Percentiles rank a stretch among this genome's conserved stretches.
phyloP scores from a whole-genome alignment of 2,113 vertebrate species.

The Stictonetta naevosa region DNA sequence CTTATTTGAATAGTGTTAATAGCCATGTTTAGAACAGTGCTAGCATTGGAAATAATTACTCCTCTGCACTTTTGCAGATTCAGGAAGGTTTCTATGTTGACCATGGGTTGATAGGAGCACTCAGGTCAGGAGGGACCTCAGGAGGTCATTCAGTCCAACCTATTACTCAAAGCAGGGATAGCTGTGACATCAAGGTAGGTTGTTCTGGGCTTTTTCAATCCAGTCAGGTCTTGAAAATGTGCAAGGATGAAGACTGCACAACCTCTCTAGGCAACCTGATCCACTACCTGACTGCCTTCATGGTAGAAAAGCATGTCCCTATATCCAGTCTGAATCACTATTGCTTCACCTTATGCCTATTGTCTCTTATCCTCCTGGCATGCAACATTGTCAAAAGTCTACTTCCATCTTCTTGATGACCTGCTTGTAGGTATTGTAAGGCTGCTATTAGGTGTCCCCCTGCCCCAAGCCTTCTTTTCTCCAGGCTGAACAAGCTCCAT shows the following conservation, averaged over 20 bases:
- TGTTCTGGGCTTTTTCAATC: neutral
- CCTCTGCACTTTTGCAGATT: neutral
- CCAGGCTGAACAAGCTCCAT: neutral
- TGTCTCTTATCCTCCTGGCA: neutral
- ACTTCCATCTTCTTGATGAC: neutral
- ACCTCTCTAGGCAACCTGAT: neutral
- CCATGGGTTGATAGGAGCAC: neutral
- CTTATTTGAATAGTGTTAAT: neutral
- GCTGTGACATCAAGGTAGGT: neutral
- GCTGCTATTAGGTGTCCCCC: neutral
- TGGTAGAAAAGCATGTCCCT: neutral
- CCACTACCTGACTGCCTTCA: neutral
- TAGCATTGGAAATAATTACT: neutral
- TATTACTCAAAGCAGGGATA: neutral
- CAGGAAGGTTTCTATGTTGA: neutral
- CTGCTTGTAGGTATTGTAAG: neutral
- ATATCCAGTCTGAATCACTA: neutral
- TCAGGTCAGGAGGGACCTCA: neutral
- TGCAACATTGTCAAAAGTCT: neutral
- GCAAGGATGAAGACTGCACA: neutral
- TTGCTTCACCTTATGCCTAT: rapidly evolving
- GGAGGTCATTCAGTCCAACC: neutral
- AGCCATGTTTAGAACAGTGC: neutral
- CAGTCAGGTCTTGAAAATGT: neutral
- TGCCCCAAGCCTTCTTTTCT: neutral